phyloP scores from a whole-genome alignment of 37 sponge, comb jelly and placozoan species.

The Geodia barretti region DNA sequence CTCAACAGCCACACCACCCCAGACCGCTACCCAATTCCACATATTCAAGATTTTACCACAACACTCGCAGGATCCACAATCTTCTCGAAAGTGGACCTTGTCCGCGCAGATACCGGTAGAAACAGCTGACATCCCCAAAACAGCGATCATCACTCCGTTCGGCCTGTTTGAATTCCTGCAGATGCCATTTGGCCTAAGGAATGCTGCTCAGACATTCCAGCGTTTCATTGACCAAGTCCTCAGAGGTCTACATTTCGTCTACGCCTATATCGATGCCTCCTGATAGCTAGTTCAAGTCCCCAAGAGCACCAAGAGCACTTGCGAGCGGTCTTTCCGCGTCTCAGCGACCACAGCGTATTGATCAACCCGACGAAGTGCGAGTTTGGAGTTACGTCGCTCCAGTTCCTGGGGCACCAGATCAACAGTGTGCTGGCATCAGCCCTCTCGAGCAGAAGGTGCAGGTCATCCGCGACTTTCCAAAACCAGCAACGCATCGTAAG shows the following conservation, averaged over 20 bases:
- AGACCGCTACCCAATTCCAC: constrained; percentile 61
- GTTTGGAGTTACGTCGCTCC: background rate
- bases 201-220: constrained; percentile 40
- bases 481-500: background rate
- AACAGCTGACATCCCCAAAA: constrained; percentile 36
- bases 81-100: constrained; percentile 64
- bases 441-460: background rate
- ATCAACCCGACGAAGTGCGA: constrained; percentile 17
- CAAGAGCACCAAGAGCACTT: constrained; percentile 30
- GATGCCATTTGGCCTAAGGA: constrained; percentile 33
- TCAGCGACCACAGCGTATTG: constrained; percentile 18
- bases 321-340: constrained; percentile 13
- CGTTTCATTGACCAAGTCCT: constrained; percentile 29
- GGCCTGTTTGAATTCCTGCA: constrained; percentile 34
- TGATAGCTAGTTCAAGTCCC: constrained; percentile 23
- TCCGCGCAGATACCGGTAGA: constrained; percentile 56
- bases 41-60: constrained; percentile 61
- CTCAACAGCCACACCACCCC: constrained; percentile 7
- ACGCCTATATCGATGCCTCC: constrained; percentile 38
- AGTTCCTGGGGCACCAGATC: background rate
- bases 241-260: constrained; percentile 17
- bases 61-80: constrained; percentile 46
- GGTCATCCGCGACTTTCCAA: constrained; percentile 2
- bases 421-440: constrained; percentile 7
- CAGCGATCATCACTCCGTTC: constrained; percentile 59